phyloP scores from a whole-genome alignment of 1,140 invertebrate genomes.

The Pachyrhynchus sulphureomaculatus region DNA sequence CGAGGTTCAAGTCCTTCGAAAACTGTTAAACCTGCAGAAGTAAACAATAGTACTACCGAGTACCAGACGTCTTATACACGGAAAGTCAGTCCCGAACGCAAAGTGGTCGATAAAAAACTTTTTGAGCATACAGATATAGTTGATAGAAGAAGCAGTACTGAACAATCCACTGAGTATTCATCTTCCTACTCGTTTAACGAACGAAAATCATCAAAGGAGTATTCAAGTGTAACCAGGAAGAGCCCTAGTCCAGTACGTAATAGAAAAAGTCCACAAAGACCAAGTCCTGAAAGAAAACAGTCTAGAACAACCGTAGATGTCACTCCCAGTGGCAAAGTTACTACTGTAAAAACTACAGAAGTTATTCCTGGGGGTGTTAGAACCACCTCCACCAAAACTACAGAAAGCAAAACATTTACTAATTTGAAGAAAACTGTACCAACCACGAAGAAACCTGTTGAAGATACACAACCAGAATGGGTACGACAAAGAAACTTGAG shows the following conservation, averaged over 20 bases:
- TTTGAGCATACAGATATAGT: conserved; percentile 8
- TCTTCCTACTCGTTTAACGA: conserved; percentile 33
- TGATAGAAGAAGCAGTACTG: conserved; percentile 7
- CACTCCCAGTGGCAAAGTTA: conserved; percentile 9
- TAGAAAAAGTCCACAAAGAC: conserved; percentile 19
- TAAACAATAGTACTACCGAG: conserved; percentile 1
- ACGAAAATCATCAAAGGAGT: conserved; percentile 33
- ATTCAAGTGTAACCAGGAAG: conserved; percentile 17
- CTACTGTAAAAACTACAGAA: conserved; percentile 17
- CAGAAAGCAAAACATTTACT: conserved; percentile 28
- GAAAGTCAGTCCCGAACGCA: conserved; percentile 18
- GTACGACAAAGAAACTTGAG: conserved; percentile 44
- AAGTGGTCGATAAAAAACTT: neutral
- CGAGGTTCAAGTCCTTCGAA: conserved; percentile 33
- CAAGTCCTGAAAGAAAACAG: conserved; percentile 23
- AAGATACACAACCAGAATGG: conserved; percentile 46
- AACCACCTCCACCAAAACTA: conserved; percentile 25
- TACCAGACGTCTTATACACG: conserved; percentile 16
- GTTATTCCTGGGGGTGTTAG: conserved; percentile 16
- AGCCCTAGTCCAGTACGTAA: conserved; percentile 5
- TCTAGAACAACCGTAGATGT: conserved; percentile 15
- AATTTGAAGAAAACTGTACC: conserved; percentile 39
- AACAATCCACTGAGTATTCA: conserved; percentile 32
- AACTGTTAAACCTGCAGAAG: conserved; percentile 26
- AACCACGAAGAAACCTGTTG: conserved; percentile 30